A percentile compares a stretch with the other conserved stretches of the same genome.
Evolutionary conservation across 2,113 vertebrate species (phyloP).

Genomic region (Perccottus glenii): DNA sequence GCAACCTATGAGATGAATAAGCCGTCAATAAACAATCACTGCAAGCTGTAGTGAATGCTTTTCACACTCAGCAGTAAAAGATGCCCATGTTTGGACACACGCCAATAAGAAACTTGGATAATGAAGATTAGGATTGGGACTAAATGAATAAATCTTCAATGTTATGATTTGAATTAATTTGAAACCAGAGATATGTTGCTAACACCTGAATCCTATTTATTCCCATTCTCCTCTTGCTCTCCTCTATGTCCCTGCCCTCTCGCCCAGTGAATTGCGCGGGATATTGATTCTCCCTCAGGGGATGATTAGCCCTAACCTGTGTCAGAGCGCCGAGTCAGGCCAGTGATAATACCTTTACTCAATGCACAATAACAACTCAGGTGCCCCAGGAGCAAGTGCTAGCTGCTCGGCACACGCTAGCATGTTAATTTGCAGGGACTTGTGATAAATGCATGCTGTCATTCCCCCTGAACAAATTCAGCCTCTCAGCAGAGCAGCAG

Average conservation of each 20-base stretch:
- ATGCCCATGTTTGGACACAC: not conserved
- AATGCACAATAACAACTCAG: slow-evolving; percentile 73
- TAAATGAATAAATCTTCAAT: too few relatives aligned
- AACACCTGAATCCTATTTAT: slow-evolving; percentile 36
- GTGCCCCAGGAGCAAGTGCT: slow-evolving; percentile 52
- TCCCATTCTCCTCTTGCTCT: slow-evolving; percentile 25
- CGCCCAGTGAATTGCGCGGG: slow-evolving; percentile 38
- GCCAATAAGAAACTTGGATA: not conserved
- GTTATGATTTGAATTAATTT: not conserved
- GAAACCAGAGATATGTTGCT: not conserved
- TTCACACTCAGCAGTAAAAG: not conserved
- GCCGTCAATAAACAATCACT: too few relatives aligned
- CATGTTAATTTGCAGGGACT: slow-evolving; percentile 67
- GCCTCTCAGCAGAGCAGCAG: slow-evolving; percentile 50
- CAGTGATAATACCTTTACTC: slow-evolving; percentile 70
- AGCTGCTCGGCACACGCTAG: slow-evolving; percentile 38
- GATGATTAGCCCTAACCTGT: slow-evolving; percentile 73
- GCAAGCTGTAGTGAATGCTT: too few relatives aligned
- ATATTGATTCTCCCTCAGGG: slow-evolving; percentile 70
- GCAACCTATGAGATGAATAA: too few relatives aligned
- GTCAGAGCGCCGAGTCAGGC: slow-evolving; percentile 64
- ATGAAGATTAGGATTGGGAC: too few relatives aligned
- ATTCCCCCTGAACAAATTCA: slow-evolving; percentile 52
- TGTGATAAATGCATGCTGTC: slow-evolving; percentile 70
- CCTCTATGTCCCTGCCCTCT: slow-evolving; percentile 17